A percentile compares a stretch with the other conserved stretches of the same genome.
Conservation (phyloP, 2,113 vertebrate species). For the Neoarius graeffei region DNA sequence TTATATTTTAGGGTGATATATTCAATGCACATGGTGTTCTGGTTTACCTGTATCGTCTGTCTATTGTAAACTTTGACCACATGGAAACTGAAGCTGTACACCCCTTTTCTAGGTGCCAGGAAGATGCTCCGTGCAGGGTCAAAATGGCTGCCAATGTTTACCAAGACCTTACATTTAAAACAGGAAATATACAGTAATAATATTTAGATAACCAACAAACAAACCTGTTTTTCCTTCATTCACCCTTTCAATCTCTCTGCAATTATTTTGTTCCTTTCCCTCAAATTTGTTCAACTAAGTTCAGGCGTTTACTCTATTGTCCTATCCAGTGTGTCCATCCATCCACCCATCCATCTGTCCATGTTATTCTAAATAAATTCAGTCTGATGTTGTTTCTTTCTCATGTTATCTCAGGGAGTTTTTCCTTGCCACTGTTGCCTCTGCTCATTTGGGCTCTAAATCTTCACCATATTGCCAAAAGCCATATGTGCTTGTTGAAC, state of each 20-base stretch:
- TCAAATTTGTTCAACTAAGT: background rate
- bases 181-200: slow-evolving; percentile 7
- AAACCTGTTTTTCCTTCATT: background rate
- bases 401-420: background rate
- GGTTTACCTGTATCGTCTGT: slow-evolving; percentile 81
- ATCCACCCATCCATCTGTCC: background rate
- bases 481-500: background rate
- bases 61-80: slow-evolving; percentile 89
- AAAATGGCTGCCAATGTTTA: slow-evolving; percentile 83
- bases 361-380: background rate
- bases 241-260: background rate
- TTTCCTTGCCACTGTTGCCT: background rate
- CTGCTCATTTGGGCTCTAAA: background rate
- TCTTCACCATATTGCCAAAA: background rate
- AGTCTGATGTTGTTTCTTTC: background rate
- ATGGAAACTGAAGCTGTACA: slow-evolving; percentile 87
- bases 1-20: background rate
- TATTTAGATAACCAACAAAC: background rate
- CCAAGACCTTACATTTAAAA: slow-evolving; percentile 71
- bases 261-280: background rate
- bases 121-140: slow-evolving; percentile 81
- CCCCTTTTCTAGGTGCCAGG: slow-evolving; percentile 80
- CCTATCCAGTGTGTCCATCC: background rate
- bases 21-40: background rate
- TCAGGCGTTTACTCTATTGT: background rate